Base-by-base conservation (phyloP, 2,113 vertebrate species). In the Oreochromis tanganicae region DNA sequence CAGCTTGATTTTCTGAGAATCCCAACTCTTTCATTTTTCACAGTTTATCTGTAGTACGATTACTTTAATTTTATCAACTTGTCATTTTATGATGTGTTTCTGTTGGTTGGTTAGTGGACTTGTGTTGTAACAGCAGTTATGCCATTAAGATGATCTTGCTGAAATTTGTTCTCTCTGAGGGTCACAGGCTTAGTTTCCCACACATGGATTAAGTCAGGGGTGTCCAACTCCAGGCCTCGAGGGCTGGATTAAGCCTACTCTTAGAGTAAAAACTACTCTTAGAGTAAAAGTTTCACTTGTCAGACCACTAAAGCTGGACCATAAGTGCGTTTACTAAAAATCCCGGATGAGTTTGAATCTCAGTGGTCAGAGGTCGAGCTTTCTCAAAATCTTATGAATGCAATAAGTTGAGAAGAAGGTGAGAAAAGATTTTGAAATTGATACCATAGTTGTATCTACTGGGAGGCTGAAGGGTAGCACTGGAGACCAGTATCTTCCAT, bases 221-320 rank as follows among this genome's bases (percentile, higher is more conserved):
- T 27, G 27, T 27, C 27, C 27, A 27, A 27, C 27, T 27, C 27
- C 27, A 27, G 27, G 27, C 27, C 27, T 27, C 27, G 27, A 27
- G 27, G 27, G 27, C 27, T 3, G 8, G 68, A 73, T 6, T 73
- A 73, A 73, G 12, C 0, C 16, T 17, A 19, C 7, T 34, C 0
- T 4, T 9, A 12, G 27, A 10, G 3, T 63, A 11, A 3, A 0
- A 7, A 6, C n/a, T 55, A 55, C n/a, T 55, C 54, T 12, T 3
- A 3, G 17, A 63, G 2, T 36, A 66, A 66, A 66, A 2, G 59
- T 63, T 63, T 63, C 17, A 36, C 32, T 4, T 63, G 17, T 63
- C 5, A 7, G 61, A 7, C 17, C 17, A 36, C 17, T 66, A 6
- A 66, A 66, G 61, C 9, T 66, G 61, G 32, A 36, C 32, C 32